Evolutionary conservation across 2,888 invertebrate genomes (phyloP), one percentile per base, ranked within the genome.

Genomic region (Drosophila lutescens): DNA sequence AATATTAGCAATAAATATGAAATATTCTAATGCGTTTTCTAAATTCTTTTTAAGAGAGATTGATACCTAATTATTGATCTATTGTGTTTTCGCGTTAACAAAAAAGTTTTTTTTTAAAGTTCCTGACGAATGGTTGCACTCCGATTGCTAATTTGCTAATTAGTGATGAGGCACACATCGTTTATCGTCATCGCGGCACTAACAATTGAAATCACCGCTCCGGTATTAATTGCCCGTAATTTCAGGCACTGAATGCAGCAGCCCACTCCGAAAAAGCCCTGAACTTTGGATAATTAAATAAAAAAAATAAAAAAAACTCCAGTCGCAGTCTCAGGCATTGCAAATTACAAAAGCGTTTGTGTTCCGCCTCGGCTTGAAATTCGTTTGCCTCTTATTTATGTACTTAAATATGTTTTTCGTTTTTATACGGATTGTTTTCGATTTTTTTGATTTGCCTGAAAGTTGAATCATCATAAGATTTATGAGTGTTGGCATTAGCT

Each of bases 391-490:
- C 43, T 62, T 49, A 63, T 47, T 78, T 26, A 43, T 44, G 47
- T 63, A 59, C 43, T 46, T 65, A 49, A 50, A 51, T 54, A 65
- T 60, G 54, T 30, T 59, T 49, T 60, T 56, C 12, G 40, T 55
- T 60, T 62, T 38, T 58, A 57, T 34, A 54, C 38, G 53, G 13
- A 30, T 62, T 56, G 57, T 68, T 55, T 38, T 50, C 47, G 9
- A 32, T 51, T 55, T 50, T 70, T 32, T 44, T 6, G 26, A 26
- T 6, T 26, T 38, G 38, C 36, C n/a, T 23, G n/a, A 73, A 36
- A 34, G 59, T 56, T 87, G 82, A 82, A 51, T 87, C 82, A 82
- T 68, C 75, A 38, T 53, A 41, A 68, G 77, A 79, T 81, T 81
- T 81, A 76, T 75, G 66, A 50, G 69, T 65, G 61, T 68, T 67